A percentile compares a stretch with the other conserved stretches of the same genome.
Conservation (phyloP, 1,140 invertebrate genomes). For the Drosophila auraria region DNA sequence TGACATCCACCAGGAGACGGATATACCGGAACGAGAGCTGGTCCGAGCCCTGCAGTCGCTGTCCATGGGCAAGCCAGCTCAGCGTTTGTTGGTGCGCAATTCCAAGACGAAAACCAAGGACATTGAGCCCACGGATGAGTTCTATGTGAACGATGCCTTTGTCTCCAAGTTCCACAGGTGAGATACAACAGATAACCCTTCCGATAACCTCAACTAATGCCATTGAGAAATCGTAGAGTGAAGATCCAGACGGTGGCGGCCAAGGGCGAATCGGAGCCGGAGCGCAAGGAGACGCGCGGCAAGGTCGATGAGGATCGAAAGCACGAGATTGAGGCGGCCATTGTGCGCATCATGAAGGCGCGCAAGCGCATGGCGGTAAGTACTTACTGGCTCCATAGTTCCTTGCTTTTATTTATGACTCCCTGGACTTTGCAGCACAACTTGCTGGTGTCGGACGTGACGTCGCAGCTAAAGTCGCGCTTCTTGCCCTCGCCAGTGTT, state of each 20-base stretch:
- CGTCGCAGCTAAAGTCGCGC: slow-evolving; percentile 97
- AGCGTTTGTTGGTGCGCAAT: slow-evolving; percentile 97
- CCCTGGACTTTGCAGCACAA: slow-evolving; percentile 89
- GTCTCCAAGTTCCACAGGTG: slow-evolving; percentile 98
- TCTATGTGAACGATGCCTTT: slow-evolving; percentile 99
- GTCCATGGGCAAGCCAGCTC: slow-evolving; percentile 98
- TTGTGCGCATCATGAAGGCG: slow-evolving; percentile 99
- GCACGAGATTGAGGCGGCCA: slow-evolving; percentile 99
- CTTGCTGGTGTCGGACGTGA: slow-evolving; percentile 98
- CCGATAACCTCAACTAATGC: neutral
- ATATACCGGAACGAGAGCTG: slow-evolving; percentile 98
- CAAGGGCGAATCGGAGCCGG: slow-evolving; percentile 99
- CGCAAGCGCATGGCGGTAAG: slow-evolving; percentile 95
- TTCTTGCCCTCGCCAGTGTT: slow-evolving; percentile 99
- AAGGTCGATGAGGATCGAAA: slow-evolving; percentile 99
- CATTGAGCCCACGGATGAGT: slow-evolving; percentile 96
- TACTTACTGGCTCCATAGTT: slow-evolving; percentile 30
- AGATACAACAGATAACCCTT: neutral
- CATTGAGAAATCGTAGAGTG: slow-evolving; percentile 87
- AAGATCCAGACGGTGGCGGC: slow-evolving; percentile 98
- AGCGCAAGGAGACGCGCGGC: slow-evolving; percentile 97
- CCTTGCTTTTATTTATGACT: neutral
- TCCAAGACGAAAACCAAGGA: slow-evolving; percentile 95
- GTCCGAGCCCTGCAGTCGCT: slow-evolving; percentile 97
- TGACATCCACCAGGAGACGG: slow-evolving; percentile 98